These are phyloP conservation scores for Crossaster papposus DNA, from an alignment of 53 echinoderm and acorn worm species.

Conservation along the genomic window DNA sequence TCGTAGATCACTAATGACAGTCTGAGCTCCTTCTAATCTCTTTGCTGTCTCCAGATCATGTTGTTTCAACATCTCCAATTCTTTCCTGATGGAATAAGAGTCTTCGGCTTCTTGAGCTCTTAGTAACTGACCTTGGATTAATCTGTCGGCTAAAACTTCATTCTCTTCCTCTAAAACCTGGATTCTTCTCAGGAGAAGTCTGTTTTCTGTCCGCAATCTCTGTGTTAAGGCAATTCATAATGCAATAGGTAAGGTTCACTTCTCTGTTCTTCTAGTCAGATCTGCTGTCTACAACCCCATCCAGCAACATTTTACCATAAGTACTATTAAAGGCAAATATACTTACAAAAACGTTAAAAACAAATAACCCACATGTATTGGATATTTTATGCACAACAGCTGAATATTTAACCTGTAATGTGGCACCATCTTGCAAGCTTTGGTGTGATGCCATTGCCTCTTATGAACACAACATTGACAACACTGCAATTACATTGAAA, in stretches of 20 bases:
- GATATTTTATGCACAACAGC: background rate
- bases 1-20: conserved; percentile 86
- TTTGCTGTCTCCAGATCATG: conserved; percentile 68
- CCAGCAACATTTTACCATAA: no score
- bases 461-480: background rate
- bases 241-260: no score
- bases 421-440: background rate
- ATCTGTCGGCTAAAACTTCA: conserved; percentile 80
- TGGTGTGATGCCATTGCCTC: background rate
- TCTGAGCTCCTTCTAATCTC: conserved; percentile 82
- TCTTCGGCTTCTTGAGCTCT: conserved; percentile 95
- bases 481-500: background rate
- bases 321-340: no score
- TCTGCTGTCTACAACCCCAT: no score
- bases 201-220: conserved; percentile 94
- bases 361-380: background rate
- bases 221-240: conserved; percentile 24
- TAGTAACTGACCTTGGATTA: conserved; percentile 92
- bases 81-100: conserved; percentile 70
- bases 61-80: conserved; percentile 67
- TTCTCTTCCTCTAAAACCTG: conserved; percentile 90
- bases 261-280: no score
- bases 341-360: no score
- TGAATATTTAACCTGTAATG: background rate
- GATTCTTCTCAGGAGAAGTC: conserved; percentile 81